Percentiles rank a stretch among this genome's conserved stretches.
These are phyloP conservation scores for Phaetusa simplex DNA, from an alignment of 2,113 vertebrate species.

Conservation along the genomic window DNA sequence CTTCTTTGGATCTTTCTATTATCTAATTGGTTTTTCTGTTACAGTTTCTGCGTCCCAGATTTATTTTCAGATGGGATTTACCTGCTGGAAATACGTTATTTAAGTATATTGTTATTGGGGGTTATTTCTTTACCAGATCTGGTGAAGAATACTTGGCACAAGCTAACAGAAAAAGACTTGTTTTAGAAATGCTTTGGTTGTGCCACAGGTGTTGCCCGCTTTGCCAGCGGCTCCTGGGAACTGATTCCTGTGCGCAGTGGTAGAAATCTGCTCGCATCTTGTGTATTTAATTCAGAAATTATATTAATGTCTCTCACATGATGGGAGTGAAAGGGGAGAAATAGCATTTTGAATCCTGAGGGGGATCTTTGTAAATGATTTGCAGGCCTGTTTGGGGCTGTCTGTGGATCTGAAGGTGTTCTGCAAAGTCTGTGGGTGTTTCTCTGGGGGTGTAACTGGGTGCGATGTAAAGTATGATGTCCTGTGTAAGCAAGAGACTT, in stretches of 20 bases:
- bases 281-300: neutral
- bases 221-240: neutral
- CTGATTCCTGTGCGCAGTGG: neutral
- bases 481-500: neutral
- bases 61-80: neutral
- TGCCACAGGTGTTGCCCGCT: neutral
- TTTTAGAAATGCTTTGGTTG: neutral
- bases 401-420: neutral
- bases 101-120: neutral
- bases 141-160: neutral
- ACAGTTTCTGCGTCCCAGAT: neutral
- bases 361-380: neutral
- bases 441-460: neutral
- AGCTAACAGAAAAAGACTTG: neutral
- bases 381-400: neutral
- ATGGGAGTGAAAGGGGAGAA: neutral
- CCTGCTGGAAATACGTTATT: neutral
- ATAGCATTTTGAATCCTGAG: neutral
- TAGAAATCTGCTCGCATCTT: neutral
- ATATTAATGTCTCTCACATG: rapidly evolving
- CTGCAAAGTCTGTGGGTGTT: neutral
- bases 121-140: neutral
- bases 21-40: neutral
- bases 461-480: rapidly evolving
- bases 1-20: neutral